Evolutionary conservation across 2,888 invertebrate species (phyloP).

Genomic region (Troides helena): DNA sequence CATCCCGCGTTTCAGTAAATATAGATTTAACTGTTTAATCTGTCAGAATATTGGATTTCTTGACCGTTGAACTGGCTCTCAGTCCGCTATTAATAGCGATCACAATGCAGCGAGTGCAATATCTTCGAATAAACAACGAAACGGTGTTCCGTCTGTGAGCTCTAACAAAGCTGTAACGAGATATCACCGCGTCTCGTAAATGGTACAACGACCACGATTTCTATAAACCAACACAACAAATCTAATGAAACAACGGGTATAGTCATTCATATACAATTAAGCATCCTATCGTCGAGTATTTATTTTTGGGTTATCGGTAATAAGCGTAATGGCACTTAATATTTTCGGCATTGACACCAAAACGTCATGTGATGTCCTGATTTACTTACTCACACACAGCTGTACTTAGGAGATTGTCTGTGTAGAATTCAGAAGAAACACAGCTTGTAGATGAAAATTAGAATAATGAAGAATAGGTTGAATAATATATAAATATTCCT

Average conservation of each 20-base stretch:
- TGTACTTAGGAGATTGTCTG: background rate
- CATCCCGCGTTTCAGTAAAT: slow-evolving; percentile 21
- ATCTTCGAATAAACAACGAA: slow-evolving; percentile 14
- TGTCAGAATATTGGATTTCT: slow-evolving; percentile 28
- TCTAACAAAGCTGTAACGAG: slow-evolving; percentile 1
- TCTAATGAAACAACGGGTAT: background rate
- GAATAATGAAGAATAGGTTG: no score
- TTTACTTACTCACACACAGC: slow-evolving; percentile 22
- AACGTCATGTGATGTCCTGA: slow-evolving; percentile 19
- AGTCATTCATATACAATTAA: background rate
- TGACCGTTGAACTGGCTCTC: slow-evolving; percentile 25
- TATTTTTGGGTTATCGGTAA: background rate
- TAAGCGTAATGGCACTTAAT: slow-evolving; percentile 4
- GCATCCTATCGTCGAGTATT: background rate
- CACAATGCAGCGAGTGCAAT: slow-evolving; percentile 14
- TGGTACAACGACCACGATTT: background rate
- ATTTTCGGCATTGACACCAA: slow-evolving; percentile 25
- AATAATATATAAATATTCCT: no score
- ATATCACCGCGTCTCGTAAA: background rate
- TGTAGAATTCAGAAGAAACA: background rate
- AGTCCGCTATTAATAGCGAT: slow-evolving; percentile 10
- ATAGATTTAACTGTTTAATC: slow-evolving; percentile 19
- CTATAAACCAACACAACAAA: background rate
- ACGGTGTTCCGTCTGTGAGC: background rate
- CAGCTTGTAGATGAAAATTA: background rate